phyloP scores from a whole-genome alignment of 2,888 invertebrate species.

The Micoletzkya japonica region DNA sequence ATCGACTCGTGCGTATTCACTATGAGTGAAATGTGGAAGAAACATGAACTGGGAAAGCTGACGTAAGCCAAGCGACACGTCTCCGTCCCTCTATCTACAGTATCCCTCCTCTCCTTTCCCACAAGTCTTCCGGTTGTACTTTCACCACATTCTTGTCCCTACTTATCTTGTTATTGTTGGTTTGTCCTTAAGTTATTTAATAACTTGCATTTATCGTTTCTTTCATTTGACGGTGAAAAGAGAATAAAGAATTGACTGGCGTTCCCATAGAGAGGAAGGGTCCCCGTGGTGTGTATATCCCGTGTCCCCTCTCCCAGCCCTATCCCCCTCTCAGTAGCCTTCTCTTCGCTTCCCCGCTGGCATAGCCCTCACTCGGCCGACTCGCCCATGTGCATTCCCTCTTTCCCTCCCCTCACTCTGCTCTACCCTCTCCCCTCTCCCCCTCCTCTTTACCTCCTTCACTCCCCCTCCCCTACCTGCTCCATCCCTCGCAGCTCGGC shows the following conservation, averaged over 20 bases:
- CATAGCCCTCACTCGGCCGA: neutral
- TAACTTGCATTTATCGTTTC: no score
- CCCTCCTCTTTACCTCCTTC: no score
- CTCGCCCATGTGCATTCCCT: neutral
- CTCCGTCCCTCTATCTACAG: no score
- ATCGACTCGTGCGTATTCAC: slow-evolving; percentile 71
- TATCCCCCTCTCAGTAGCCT: neutral
- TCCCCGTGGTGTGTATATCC: no score
- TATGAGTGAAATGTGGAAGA: slow-evolving; percentile 70
- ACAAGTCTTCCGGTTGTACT: neutral
- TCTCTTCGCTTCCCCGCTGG: neutral
- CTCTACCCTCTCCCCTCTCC: neutral
- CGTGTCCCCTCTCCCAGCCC: no score
- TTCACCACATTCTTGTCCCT: neutral
- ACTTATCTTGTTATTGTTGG: no score
- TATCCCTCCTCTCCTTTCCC: neutral
- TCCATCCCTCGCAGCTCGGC: no score
- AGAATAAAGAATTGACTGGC: no score
- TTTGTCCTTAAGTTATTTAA: no score
- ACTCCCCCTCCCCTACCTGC: no score
- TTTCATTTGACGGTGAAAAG: no score
- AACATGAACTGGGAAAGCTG: slow-evolving; percentile 70
- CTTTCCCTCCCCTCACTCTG: neutral
- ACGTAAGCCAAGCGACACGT: slow-evolving; percentile 66
- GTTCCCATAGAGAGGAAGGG: no score